phyloP scores from a whole-genome alignment of 2,888 invertebrate species.

The Pollenia labialis region DNA sequence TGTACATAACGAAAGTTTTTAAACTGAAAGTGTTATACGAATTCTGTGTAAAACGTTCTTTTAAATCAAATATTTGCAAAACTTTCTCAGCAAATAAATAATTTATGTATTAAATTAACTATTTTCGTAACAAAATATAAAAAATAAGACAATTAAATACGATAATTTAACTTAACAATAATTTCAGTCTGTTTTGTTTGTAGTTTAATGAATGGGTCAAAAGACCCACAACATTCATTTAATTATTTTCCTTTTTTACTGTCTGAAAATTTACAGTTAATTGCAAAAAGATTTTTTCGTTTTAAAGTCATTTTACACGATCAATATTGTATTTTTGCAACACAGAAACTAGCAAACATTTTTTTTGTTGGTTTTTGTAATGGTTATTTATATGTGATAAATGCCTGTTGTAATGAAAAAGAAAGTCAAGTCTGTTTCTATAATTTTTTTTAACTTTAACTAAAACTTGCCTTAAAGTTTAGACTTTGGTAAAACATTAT shows the following conservation, averaged over 20 bases:
- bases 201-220: neutral
- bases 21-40: no score
- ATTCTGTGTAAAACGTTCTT: no score
- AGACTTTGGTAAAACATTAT: constrained; percentile 24
- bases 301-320: constrained; percentile 41
- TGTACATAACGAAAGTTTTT: no score
- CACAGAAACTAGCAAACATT: neutral
- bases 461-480: constrained; percentile 22
- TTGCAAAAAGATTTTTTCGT: constrained; percentile 51
- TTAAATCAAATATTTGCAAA: no score
- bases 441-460: neutral
- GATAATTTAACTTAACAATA: no score
- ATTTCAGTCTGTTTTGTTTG: no score
- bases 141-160: no score
- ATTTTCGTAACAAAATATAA: no score
- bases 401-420: constrained; percentile 45
- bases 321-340: constrained; percentile 21
- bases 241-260: neutral
- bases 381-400: constrained; percentile 40
- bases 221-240: neutral
- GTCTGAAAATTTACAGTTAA: constrained; percentile 43
- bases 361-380: constrained; percentile 4
- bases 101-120: no score
- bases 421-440: constrained; percentile 45
- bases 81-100: no score